Evolutionary conservation across 1,140 invertebrate species (phyloP), one percentile per base, ranked within the genome.

Genomic region (Ceratoteleas bidentatus): DNA sequence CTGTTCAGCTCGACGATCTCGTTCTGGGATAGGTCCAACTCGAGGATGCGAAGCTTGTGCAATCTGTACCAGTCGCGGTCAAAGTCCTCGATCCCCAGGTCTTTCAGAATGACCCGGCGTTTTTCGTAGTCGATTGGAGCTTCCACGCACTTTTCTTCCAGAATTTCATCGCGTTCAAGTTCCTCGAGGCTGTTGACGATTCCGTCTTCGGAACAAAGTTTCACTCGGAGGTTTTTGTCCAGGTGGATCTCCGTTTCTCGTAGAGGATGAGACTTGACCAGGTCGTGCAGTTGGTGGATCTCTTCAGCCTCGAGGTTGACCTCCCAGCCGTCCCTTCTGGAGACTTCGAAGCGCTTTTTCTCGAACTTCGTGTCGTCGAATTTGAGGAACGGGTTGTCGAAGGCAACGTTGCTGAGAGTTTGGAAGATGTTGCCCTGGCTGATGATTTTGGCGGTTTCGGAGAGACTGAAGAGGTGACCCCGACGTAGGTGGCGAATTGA

Each of bases 361-460:
- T 49, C 45, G n/a, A 49, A 49, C 13, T 49, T 49, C 11, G 6
- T 6, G 10, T 11, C 45, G 3, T 49, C 11, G 45, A 3, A n/a
- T 49, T 49, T 49, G 10, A 49, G n/a, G n/a, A 49, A 49, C 6
- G 45, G 45, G 13, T 49, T 49, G n/a, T 49, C 45, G 45, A 49
- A 49, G n/a, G 45, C 45, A 6, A 49, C 45, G 45, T 49, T 49
- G n/a, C 45, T 49, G 45, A 49, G 45, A 14, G 45, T 49, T 14
- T 49, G 45, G 45, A 49, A 49, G 13, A 49, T 49, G n/a, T 49
- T 49, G 9, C 45, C 45, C 13, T 49, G 6, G n/a, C 10, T 49
- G n/a, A 49, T 49, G 13, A 49, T 49, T 14, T 49, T 49, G 45
- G 11, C 0, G 9, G 45, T n/a, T 14, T 49, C 45, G 11, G 11